Percentiles rank a stretch among this genome's conserved stretches.
Conservation (phyloP, 2,888 invertebrate species). For the Drosophila maculinotata region DNA sequence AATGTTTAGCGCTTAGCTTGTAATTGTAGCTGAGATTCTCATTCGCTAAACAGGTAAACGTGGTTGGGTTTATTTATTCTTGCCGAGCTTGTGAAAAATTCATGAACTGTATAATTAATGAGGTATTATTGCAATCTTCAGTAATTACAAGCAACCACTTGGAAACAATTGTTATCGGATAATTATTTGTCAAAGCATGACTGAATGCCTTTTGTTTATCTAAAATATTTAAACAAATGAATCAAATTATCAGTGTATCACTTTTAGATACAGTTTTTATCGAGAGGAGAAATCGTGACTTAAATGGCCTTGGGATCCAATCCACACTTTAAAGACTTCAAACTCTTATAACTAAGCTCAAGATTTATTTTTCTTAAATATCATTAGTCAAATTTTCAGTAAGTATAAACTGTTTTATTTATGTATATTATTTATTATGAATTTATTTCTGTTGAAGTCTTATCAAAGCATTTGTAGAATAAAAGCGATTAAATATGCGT, state of each 20-base stretch:
- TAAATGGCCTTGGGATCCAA: too few relatives aligned
- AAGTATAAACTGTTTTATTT: not conserved
- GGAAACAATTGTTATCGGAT: constrained; percentile 5
- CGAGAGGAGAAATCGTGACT: too few relatives aligned
- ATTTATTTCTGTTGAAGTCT: not conserved
- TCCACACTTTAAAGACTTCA: too few relatives aligned
- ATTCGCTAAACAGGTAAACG: constrained; percentile 38
- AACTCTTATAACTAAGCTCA: too few relatives aligned
- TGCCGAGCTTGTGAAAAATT: constrained; percentile 17
- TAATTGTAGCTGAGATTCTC: constrained; percentile 66
- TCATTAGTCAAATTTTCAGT: too few relatives aligned
- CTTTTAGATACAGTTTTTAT: too few relatives aligned
- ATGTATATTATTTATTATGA: constrained; percentile 7
- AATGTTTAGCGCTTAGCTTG: constrained; percentile 66
- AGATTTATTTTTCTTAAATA: too few relatives aligned
- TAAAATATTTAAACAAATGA: not conserved
- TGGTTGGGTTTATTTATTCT: constrained; percentile 32
- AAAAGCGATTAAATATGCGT: constrained; percentile 3
- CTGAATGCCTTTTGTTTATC: not conserved
- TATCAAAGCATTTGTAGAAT: not conserved
- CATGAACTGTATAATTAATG: constrained; percentile 57
- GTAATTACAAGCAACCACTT: constrained; percentile 24
- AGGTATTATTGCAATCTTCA: constrained; percentile 19
- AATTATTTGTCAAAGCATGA: not conserved
- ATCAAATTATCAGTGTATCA: not conserved